phyloP scores from a whole-genome alignment of 2,113 vertebrate genomes.

The Gymnorhina tibicen region DNA sequence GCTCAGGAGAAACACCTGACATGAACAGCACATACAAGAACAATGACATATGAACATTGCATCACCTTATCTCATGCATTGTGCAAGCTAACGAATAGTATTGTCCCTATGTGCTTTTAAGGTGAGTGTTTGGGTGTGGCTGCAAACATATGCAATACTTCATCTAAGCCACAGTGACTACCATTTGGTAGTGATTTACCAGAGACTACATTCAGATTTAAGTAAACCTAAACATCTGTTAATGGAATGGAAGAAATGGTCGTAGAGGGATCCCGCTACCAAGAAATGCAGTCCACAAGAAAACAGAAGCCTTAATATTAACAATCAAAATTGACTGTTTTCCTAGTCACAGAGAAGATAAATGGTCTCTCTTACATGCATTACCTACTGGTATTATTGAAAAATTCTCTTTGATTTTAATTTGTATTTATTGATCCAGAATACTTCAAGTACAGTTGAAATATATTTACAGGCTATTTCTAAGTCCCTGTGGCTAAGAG shows the following conservation, averaged over 20 bases:
- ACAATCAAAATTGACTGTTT: not conserved
- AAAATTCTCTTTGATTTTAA: not conserved
- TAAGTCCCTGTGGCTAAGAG: not conserved
- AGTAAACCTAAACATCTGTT: not conserved
- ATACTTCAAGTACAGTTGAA: not conserved
- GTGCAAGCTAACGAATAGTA: slow-evolving; percentile 3
- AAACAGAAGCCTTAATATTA: not conserved
- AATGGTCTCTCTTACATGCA: not conserved
- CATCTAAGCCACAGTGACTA: not conserved
- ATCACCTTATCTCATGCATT: not conserved
- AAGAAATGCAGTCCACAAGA: not conserved
- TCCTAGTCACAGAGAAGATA: not conserved
- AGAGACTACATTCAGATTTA: not conserved
- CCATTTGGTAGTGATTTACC: not conserved
- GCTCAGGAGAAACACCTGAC: not conserved
- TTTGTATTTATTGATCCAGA: not conserved
- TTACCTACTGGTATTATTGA: not conserved
- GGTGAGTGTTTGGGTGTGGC: slow-evolving; percentile 23
- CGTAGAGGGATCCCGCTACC: not conserved
- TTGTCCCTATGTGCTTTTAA: slow-evolving; percentile 10
- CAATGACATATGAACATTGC: not conserved
- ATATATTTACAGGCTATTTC: not conserved
- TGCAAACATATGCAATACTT: not conserved
- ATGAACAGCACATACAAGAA: not conserved
- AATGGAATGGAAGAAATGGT: not conserved